phyloP scores from a whole-genome alignment of 2,888 invertebrate species.

The Zygothrica quintamaculata region DNA sequence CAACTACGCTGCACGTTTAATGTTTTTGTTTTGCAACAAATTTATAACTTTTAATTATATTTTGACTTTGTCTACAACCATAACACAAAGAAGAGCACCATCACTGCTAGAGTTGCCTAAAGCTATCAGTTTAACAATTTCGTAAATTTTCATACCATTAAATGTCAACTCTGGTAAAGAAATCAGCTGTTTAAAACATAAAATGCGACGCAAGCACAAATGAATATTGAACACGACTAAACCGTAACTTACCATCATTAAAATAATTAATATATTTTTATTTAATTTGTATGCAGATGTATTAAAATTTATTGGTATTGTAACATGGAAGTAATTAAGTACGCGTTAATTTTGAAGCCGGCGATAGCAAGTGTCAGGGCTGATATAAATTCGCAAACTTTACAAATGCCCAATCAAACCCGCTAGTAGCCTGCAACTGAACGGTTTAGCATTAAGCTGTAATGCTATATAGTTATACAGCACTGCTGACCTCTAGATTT shows the following conservation, averaged over 20 bases:
- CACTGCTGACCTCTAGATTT: too few species aligned
- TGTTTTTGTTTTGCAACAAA: slow-evolving; percentile 4
- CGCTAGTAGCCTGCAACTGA: too few species aligned
- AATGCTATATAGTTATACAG: too few species aligned
- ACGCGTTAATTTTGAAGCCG: too few species aligned
- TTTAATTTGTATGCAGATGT: too few species aligned
- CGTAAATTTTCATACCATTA: slow-evolving; percentile 1
- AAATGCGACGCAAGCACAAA: slow-evolving; percentile 17
- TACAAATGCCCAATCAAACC: too few species aligned
- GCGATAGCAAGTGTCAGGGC: not conserved
- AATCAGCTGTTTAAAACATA: slow-evolving; percentile 43
- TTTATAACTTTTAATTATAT: slow-evolving; percentile 36
- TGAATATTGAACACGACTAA: not conserved
- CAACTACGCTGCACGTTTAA: slow-evolving; percentile 4
- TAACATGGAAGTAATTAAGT: too few species aligned
- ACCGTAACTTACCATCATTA: not conserved
- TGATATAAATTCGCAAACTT: too few species aligned
- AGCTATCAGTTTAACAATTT: not conserved
- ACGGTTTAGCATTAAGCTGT: too few species aligned
- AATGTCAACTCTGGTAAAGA: slow-evolving; percentile 34
- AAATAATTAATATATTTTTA: not conserved
- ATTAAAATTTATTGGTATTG: too few species aligned
- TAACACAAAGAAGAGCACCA: slow-evolving; percentile 67
- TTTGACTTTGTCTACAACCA: slow-evolving; percentile 59
- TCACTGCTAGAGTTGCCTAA: slow-evolving; percentile 50